A percentile compares a stretch with the other conserved stretches of the same genome.
Evolutionary conservation across 2,888 invertebrate genomes (phyloP).

Genomic region (Drosophila lacicola): DNA sequence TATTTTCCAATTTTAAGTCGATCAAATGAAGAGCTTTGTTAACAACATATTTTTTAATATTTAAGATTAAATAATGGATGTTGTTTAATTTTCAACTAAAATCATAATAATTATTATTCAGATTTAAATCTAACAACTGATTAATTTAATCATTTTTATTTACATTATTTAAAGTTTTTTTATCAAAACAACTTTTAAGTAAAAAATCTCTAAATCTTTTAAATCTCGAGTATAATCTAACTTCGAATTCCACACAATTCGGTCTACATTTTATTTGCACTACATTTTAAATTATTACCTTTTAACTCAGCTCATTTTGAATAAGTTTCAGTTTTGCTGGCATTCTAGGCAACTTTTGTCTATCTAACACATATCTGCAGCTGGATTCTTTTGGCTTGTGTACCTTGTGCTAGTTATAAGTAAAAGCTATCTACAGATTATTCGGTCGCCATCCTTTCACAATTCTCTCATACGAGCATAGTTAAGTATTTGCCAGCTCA

Average conservation of each 20-base stretch:
- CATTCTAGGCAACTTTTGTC: constrained; percentile 2
- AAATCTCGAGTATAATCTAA: too few species aligned
- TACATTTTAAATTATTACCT: neutral
- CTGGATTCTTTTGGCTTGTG: constrained; percentile 4
- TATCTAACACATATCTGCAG: neutral
- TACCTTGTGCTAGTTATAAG: constrained; percentile 19
- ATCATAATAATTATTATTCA: too few species aligned
- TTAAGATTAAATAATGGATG: too few species aligned
- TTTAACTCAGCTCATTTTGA: too few species aligned
- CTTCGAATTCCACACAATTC: too few species aligned
- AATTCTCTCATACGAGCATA: constrained; percentile 9
- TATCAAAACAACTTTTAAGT: too few species aligned
- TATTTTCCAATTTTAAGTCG: neutral
- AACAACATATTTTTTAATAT: too few species aligned
- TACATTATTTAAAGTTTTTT: too few species aligned
- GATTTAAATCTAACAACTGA: too few species aligned
- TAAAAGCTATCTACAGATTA: constrained; percentile 29
- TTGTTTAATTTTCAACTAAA: too few species aligned
- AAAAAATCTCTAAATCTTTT: too few species aligned
- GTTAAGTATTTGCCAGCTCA: constrained; percentile 48
- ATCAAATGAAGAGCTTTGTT: neutral
- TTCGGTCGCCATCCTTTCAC: constrained; percentile 31
- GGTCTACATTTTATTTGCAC: neutral
- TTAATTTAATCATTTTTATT: too few species aligned
- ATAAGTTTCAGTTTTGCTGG: constrained; percentile 1